A percentile compares a stretch with the other conserved stretches of the same genome.
phyloP scores from a whole-genome alignment of 2,888 invertebrate genomes.

The Tachina grossa region DNA sequence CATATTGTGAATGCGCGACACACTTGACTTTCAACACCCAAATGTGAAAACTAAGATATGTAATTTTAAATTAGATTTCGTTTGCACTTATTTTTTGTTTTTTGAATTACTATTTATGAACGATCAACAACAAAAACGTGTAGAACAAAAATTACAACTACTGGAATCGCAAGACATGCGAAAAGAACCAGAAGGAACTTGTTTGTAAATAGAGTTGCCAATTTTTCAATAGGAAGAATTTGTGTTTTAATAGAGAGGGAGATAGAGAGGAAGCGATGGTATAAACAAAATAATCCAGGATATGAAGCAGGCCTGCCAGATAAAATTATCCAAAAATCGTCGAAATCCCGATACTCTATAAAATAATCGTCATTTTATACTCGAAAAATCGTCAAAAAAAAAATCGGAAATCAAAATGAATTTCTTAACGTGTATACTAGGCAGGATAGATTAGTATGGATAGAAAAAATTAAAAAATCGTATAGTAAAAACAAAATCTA shows the following conservation, averaged over 20 bases:
- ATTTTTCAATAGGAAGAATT: neutral
- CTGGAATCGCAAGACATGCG: neutral
- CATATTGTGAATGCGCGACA: conserved; percentile 66
- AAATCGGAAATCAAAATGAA: too few relatives aligned
- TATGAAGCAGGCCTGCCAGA: too few relatives aligned
- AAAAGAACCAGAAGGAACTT: conserved; percentile 9
- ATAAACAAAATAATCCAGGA: too few relatives aligned
- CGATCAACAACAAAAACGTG: conserved; percentile 43
- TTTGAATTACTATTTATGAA: conserved; percentile 44
- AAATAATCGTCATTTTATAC: too few relatives aligned
- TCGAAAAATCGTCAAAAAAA: too few relatives aligned
- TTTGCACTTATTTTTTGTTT: conserved; percentile 29
- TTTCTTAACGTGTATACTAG: too few relatives aligned
- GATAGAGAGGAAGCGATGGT: too few relatives aligned
- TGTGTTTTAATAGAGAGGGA: neutral
- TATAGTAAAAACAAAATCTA: too few relatives aligned
- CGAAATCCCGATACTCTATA: too few relatives aligned
- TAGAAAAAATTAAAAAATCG: too few relatives aligned
- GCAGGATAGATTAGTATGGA: too few relatives aligned
- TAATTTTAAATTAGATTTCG: conserved; percentile 58
- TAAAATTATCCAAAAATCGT: too few relatives aligned
- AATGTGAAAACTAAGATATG: conserved; percentile 63
- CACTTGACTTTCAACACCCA: conserved; percentile 70
- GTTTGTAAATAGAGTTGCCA: conserved; percentile 53
- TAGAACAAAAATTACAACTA: conserved; percentile 18